Evolutionary conservation across 2,888 invertebrate species (phyloP), one percentile per base, ranked within the genome.

Genomic region (Hypercompe scribonia): DNA sequence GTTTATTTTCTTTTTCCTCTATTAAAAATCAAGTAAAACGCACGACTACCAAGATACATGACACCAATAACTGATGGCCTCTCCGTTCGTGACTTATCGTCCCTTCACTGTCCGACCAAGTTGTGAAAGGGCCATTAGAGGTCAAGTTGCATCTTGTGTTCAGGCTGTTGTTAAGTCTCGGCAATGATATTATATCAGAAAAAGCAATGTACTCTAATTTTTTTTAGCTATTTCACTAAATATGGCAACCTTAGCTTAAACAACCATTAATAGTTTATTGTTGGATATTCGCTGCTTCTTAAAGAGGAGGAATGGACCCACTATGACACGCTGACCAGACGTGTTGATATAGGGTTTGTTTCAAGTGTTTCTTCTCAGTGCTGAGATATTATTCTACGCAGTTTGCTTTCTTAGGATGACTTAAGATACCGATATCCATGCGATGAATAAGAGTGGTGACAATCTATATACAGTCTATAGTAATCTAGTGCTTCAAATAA

Each of bases 21-120:
- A n/a, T 31, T 31, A 61, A 18, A 28, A 58, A 28, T 58, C 28
- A n/a, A 58, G 18, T 31, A 61, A 31, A 31, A 31, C 18, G 31
- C 28, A 61, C 15, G 31, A 61, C 61, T 31, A 31, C 28, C 28
- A 61, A 28, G 61, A 61, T 61, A 61, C 18, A 61, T 61, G 31
- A 31, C 61, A 31, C 28, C 31, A 61, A 61, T 31, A 61, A 61
- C 61, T 61, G 61, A 61, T 61, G 61, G 61, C 28, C 61, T 61
- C 61, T 61, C 15, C 28, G 61, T 61, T 61, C 61, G 61, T 61
- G 61, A 61, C 61, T 61, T 61, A 61, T 61, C 61, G 31, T 18
- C 31, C 61, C 61, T 31, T 61, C 31, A 31, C 61, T 18, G 61
- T 68, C 31, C 74, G 28, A 66, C 64, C 74, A 54, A 61, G 28